These are phyloP conservation scores for Drosophila leonis DNA, from an alignment of 2,888 invertebrate genomes.

Conservation along the genomic window DNA sequence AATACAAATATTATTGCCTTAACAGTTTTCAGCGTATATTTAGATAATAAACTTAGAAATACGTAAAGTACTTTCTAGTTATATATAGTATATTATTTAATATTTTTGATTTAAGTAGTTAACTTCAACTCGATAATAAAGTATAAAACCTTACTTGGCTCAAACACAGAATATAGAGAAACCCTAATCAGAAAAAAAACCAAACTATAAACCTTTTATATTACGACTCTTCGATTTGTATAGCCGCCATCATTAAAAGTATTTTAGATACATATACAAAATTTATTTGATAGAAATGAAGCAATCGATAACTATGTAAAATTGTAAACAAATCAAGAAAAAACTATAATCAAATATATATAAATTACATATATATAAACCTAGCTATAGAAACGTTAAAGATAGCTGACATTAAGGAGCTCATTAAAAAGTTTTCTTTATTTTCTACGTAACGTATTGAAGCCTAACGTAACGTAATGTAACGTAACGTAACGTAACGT, in stretches of 20 bases:
- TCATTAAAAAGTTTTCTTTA: constrained; percentile 43
- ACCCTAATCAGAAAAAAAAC: not conserved
- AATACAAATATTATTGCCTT: not conserved
- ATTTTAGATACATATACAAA: constrained; percentile 10
- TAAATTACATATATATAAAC: constrained; percentile 1
- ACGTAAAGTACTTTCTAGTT: constrained; percentile 11
- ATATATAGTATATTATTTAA: constrained; percentile 7
- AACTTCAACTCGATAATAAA: constrained; percentile 13
- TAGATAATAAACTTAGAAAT: not conserved
- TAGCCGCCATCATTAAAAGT: constrained; percentile 11
- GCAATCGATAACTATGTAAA: constrained; percentile 9
- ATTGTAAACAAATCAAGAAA: constrained; percentile 21
- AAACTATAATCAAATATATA: constrained; percentile 8
- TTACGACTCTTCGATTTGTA: not conserved
- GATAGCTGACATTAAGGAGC: constrained; percentile 20
- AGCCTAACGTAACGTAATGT: constrained; percentile 29
- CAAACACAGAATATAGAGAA: constrained; percentile 15
- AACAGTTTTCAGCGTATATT: constrained; percentile 10
- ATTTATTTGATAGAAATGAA: constrained; percentile 14
- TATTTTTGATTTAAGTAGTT: constrained; percentile 30
- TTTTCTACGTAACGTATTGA: constrained; percentile 21
- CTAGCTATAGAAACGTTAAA: constrained; percentile 16
- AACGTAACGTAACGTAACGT: constrained; percentile 32
- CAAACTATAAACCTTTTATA: not conserved
- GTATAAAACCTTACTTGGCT: constrained; percentile 24